Evolutionary conservation across 2,797 vertebrate species (phyloP).

Genomic region (Argentina silus): DNA sequence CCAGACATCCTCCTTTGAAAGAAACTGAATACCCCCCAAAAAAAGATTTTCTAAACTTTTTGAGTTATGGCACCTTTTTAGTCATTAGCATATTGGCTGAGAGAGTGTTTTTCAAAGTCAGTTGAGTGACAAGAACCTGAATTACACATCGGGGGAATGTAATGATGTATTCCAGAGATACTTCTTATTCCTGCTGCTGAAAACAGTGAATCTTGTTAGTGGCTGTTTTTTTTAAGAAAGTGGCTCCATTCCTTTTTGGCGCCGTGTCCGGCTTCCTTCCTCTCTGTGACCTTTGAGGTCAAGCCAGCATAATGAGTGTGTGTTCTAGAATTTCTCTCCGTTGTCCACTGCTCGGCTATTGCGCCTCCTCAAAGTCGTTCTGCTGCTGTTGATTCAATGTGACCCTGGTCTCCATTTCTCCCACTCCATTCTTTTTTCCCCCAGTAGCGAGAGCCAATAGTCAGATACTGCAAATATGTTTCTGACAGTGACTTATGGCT

Average conservation of each 20-base stretch:
- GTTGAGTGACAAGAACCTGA: background rate
- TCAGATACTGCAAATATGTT: conserved; percentile 34
- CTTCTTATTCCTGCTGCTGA: background rate
- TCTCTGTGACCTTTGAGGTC: conserved; percentile 65
- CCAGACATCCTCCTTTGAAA: background rate
- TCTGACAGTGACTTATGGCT: conserved; percentile 52
- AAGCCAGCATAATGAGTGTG: conserved; percentile 57
- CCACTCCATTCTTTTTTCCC: conserved; percentile 25
- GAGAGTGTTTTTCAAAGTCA: background rate
- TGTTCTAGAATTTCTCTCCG: conserved; percentile 42
- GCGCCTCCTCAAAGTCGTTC: conserved; percentile 34
- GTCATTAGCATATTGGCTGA: background rate
- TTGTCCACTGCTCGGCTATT: conserved; percentile 38
- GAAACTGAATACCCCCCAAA: background rate
- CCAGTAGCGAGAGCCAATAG: conserved; percentile 24
- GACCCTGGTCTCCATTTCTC: conserved; percentile 45
- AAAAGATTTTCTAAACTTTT: background rate
- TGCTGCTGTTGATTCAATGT: conserved; percentile 35
- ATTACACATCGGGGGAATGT: background rate
- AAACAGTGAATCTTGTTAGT: conserved; percentile 44
- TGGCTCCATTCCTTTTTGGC: conserved; percentile 33
- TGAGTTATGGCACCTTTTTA: background rate
- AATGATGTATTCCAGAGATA: conserved; percentile 12
- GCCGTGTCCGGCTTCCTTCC: conserved; percentile 59
- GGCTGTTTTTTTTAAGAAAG: conserved; percentile 29